These are phyloP conservation scores for Pollachius pollachius DNA, from an alignment of 2,113 vertebrate genomes.

Conservation along the genomic window DNA sequence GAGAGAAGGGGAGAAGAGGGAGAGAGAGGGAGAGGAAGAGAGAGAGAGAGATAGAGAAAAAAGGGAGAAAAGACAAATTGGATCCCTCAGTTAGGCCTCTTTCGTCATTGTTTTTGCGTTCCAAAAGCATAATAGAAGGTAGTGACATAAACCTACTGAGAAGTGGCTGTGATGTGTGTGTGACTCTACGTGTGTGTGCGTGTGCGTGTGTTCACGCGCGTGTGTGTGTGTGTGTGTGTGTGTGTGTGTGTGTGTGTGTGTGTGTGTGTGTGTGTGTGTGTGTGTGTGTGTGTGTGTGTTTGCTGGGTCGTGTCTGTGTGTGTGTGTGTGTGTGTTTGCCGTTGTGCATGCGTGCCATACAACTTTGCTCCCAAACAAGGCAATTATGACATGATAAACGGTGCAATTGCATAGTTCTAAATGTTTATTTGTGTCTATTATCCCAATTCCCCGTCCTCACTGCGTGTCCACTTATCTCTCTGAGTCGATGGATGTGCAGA, in stretches of 20 bases:
- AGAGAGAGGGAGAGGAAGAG: constrained; percentile 33
- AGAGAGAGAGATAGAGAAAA: no score
- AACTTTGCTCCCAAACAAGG: no score
- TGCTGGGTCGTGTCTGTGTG: constrained; percentile 10
- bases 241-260: background rate
- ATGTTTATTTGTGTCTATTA: background rate
- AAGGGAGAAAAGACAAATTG: background rate
- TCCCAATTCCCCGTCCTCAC: background rate
- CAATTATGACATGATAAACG: no score
- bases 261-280: no score
- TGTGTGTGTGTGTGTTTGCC: background rate
- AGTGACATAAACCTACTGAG: constrained; percentile 21
- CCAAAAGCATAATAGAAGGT: constrained; percentile 43
- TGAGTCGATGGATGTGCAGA: background rate
- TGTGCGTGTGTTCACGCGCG: background rate
- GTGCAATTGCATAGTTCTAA: no score
- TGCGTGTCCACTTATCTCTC: background rate
- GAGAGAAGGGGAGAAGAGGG: background rate
- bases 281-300: constrained; percentile 14
- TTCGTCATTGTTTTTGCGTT: constrained; percentile 44
- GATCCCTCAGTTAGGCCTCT: constrained; percentile 53
- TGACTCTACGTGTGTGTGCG: constrained; percentile 18
- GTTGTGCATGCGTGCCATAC: no score
- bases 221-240: no score
- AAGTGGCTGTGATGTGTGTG: constrained; percentile 10